Base-by-base conservation (phyloP, 2,888 invertebrate genomes). In the Synanthedon vespiformis region DNA sequence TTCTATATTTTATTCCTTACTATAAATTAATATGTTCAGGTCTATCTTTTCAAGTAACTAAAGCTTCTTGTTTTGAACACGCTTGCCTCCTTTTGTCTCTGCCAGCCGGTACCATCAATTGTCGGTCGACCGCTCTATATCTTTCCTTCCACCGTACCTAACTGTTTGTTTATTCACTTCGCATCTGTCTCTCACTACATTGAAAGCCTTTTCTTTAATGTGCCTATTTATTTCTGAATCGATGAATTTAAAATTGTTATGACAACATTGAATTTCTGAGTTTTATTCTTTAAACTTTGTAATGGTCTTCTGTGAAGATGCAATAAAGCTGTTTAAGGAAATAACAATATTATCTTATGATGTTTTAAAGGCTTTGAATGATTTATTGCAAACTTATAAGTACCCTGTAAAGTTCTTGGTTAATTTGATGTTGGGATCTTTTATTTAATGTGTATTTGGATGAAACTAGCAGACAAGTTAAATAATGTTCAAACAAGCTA, bases 41-140 rank as follows among this genome's bases (percentile, higher is more conserved):
- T 34, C 34, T 34, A 34, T 34, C 34, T 34, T 10, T 10, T 34
- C 34, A 34, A 34, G 44, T 44, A 44, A 44, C 13, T 44, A 13
- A 13, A 13, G 22, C 22, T 10, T 34, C 34, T 34, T 34, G 34
- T 10, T 34, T 34, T 34, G 34, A 34, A 44, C 13, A 13, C n/a
- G 14, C n/a, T 59, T 64, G 61, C 61, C 61, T 67, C 58, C 59
- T 57, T 58, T 57, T 55, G 63, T 68, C 61, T 61, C 59, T 61
- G 66, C 61, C 61, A 62, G 57, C 62, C 59, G 59, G 62, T 60
- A 64, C 62, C 65, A 72, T 68, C 64, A 67, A 68, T 63, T 63
- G 60, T 56, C 58, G 60, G 62, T 59, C 60, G 60, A 63, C 63
- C 50, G 59, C 54, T 61, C 61, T 63, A 64, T 60, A 64, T 59